A percentile compares a stretch with the other conserved stretches of the same genome.
phyloP scores from a whole-genome alignment of 2,888 invertebrate genomes.

The Calliopum simillimum region DNA sequence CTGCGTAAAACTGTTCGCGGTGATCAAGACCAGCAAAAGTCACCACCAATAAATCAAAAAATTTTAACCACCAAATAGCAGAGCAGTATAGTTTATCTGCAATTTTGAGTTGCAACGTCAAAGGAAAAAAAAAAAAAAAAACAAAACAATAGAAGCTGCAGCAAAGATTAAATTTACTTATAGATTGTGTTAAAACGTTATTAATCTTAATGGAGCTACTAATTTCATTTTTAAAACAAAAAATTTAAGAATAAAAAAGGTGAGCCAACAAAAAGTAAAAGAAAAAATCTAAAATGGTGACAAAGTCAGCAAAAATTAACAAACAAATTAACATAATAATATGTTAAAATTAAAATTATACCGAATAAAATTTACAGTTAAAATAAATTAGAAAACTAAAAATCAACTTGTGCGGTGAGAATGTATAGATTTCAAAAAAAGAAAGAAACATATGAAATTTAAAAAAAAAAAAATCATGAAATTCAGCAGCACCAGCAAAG shows the following conservation, averaged over 20 bases:
- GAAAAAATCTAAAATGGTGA: constrained; percentile 13
- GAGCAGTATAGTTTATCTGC: constrained; percentile 31
- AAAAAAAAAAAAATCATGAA: constrained; percentile 11
- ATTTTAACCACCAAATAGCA: constrained; percentile 17
- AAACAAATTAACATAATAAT: background rate
- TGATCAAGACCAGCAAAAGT: constrained; percentile 38
- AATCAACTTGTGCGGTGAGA: constrained; percentile 10
- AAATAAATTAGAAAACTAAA: background rate
- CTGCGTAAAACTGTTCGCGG: constrained; percentile 21
- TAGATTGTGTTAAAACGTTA: background rate
- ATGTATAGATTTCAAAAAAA: background rate
- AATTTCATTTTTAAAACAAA: background rate
- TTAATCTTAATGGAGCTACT: background rate
- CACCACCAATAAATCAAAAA: too few relatives aligned
- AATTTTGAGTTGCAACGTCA: constrained; percentile 32
- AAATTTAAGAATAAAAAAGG: constrained; percentile 9
- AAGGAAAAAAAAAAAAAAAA: constrained; percentile 1
- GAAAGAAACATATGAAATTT: constrained; percentile 2
- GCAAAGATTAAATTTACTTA: background rate
- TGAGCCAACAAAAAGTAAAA: constrained; percentile 6
- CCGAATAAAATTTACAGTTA: background rate
- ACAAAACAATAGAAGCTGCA: constrained; percentile 10
- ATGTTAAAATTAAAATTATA: background rate
- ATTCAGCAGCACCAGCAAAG: constrained; percentile 50
- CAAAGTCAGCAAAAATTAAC: background rate